Percentiles rank a stretch among this genome's conserved stretches.
These are phyloP conservation scores for Strix occidentalis DNA, from an alignment of 2,797 vertebrate genomes.

Conservation along the genomic window DNA sequence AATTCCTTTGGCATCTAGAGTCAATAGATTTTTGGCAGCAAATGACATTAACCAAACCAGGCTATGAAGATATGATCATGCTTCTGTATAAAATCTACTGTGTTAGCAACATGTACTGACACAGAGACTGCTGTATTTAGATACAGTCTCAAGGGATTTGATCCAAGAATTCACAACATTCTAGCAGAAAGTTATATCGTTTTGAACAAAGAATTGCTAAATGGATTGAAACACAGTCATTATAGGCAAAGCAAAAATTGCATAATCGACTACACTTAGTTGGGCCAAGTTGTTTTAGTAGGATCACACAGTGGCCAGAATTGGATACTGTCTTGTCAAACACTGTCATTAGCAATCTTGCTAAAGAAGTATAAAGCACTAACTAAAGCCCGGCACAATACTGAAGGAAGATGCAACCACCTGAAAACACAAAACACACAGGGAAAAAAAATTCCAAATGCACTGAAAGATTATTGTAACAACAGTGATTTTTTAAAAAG, in stretches of 20 bases:
- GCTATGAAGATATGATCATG: not conserved
- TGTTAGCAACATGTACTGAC: not conserved
- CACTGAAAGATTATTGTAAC: not conserved
- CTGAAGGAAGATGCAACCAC: not conserved
- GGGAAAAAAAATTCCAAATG: not conserved
- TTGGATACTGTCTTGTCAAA: not conserved
- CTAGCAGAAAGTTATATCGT: not conserved
- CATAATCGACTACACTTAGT: not conserved
- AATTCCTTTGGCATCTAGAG: not conserved
- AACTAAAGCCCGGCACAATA: not conserved
- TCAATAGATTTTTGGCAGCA: not conserved
- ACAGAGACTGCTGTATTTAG: not conserved
- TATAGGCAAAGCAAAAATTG: not conserved
- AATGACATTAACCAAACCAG: not conserved
- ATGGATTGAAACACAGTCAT: not conserved
- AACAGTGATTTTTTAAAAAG: not conserved
- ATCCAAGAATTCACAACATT: not conserved
- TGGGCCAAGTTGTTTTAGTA: not conserved
- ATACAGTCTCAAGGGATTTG: not conserved
- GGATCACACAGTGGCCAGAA: not conserved
- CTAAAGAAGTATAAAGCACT: not conserved
- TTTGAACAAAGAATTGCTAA: not conserved
- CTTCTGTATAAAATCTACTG: not conserved
- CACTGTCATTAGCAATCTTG: not conserved
- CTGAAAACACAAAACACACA: not conserved